These are phyloP conservation scores for Xylocampa areola DNA, from an alignment of 2,888 invertebrate species.

Conservation along the genomic window DNA sequence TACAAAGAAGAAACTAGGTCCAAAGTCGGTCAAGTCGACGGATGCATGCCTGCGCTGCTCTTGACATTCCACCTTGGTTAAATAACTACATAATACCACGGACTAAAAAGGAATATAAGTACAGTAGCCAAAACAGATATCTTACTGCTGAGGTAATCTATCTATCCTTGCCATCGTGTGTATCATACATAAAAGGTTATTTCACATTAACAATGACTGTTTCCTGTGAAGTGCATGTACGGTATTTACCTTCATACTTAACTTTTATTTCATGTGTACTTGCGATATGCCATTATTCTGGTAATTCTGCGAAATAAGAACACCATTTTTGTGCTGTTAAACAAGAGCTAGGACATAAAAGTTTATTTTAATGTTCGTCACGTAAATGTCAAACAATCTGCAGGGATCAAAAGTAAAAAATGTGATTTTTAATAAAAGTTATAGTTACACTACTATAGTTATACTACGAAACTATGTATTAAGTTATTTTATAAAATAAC, in stretches of 20 bases:
- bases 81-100: slow-evolving; percentile 50
- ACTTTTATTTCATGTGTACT: slow-evolving; percentile 4
- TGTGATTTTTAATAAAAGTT: slow-evolving; percentile 7
- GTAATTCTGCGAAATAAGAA: slow-evolving; percentile 16
- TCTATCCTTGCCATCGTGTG: neutral
- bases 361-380: slow-evolving; percentile 29
- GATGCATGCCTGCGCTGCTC: slow-evolving; percentile 73
- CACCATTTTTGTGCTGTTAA: slow-evolving; percentile 19
- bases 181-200: neutral
- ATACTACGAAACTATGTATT: neutral
- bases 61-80: slow-evolving; percentile 73
- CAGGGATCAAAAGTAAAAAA: slow-evolving; percentile 20
- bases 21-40: slow-evolving; percentile 79
- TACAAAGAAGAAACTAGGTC: slow-evolving; percentile 65
- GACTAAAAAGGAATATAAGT: slow-evolving; percentile 40
- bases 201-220: neutral
- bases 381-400: slow-evolving; percentile 26
- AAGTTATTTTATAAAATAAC: neutral
- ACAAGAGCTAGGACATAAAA: slow-evolving; percentile 26
- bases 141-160: no score
- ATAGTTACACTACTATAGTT: slow-evolving; percentile 5
- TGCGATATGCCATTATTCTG: slow-evolving; percentile 16
- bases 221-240: neutral
- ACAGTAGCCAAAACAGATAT: slow-evolving; percentile 7
- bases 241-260: neutral